These are phyloP conservation scores for Chaetura pelagica DNA, from an alignment of 2,113 vertebrate genomes.

Conservation along the genomic window DNA sequence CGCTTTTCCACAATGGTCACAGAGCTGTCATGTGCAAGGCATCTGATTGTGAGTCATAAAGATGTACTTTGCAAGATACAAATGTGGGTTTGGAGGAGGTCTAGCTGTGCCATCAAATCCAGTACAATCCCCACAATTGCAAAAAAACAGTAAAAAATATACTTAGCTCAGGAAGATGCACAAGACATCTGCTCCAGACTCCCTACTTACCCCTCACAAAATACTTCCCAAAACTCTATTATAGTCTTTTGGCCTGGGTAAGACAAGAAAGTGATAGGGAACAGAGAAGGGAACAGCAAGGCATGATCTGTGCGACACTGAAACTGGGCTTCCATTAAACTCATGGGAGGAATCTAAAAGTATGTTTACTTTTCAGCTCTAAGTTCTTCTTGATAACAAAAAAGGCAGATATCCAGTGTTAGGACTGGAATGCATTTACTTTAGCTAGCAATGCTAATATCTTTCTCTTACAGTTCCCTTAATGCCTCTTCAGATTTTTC, in stretches of 20 bases:
- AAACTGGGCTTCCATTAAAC: neutral
- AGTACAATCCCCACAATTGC: neutral
- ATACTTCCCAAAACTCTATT: neutral
- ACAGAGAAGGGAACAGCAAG: neutral
- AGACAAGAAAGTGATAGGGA: neutral
- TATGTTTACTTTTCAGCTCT: neutral
- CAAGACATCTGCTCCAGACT: neutral
- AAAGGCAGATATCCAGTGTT: neutral
- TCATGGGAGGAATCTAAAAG: neutral
- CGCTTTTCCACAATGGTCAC: neutral
- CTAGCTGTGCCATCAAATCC: neutral
- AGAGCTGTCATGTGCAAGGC: neutral
- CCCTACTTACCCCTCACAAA: neutral
- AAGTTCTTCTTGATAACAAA: neutral
- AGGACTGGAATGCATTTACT: neutral
- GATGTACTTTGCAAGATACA: constrained; percentile 4
- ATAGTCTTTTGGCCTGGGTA: neutral
- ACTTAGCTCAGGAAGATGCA: neutral
- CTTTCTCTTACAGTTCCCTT: neutral
- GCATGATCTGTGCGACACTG: accelerated
- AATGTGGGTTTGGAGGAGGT: neutral
- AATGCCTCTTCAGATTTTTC: neutral
- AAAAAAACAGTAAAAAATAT: neutral
- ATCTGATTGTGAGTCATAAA: constrained; percentile 38
- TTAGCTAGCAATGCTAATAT: neutral